Evolutionary conservation across 2,888 invertebrate genomes (phyloP), one percentile per base, ranked within the genome.

Genomic region (Cephalotes varians): DNA sequence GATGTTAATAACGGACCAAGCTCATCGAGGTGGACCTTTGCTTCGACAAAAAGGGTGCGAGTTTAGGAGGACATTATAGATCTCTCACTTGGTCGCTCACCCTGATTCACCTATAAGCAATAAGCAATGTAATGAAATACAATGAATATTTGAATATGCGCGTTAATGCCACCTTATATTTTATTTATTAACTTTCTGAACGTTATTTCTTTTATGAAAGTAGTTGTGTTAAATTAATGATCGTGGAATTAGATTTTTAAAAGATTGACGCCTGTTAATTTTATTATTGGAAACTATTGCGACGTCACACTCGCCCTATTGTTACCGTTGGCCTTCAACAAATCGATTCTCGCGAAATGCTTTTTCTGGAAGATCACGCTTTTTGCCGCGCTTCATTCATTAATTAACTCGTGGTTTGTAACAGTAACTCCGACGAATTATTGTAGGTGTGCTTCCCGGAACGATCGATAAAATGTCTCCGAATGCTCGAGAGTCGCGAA

Each of bases 381-480:
- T 62, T 84, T 77, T 40, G 37, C 73, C 62, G 84, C 44, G 44
- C 72, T 82, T 85, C 65, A 87, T 79, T 73, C 73, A 76, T 82
- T 83, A 79, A 79, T 87, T 87, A 85, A 71, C 69, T 49, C 51
- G 34, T 64, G 51, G 44, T 37, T 51, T 56, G 69, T 49, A 62
- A 76, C 34, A 28, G 58, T 9, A 71, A 56, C 54, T 81, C 47
- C 81, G 60, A 49, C 84, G 77, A 87, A 83, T 81, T 44, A 18
- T 79, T 64, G 58, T 62, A 40, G n/a, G 25, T 5, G 51, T 44
- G 44, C 21, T 77, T 85, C 51, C 76, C 54, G 74, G 74, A 76
- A 84, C 67, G 81, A 81, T 87, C 87, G 85, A 87, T 85, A 44
- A 54, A 37, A 37, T 56, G 54, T 71, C 65, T 81, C 58, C 72